These are phyloP conservation scores for Perccottus glenii DNA, from an alignment of 2,113 vertebrate genomes.

Conservation along the genomic window DNA sequence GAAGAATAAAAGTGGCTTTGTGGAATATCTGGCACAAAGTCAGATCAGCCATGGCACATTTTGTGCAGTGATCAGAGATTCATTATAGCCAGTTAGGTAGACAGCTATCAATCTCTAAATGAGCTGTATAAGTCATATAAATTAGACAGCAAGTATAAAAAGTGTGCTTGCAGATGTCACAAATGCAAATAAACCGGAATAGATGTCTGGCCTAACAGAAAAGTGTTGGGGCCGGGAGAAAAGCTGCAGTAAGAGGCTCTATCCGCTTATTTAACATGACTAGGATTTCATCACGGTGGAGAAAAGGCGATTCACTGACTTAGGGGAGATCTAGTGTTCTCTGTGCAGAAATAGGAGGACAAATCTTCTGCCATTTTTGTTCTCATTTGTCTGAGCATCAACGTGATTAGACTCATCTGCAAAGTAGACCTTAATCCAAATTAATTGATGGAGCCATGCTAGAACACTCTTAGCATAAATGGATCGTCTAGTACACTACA, in stretches of 20 bases:
- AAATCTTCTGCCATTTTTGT: constrained; percentile 57
- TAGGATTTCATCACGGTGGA: constrained; percentile 50
- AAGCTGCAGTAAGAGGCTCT: constrained; percentile 18
- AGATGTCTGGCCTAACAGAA: constrained; percentile 35
- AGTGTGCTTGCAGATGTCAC: constrained; percentile 62
- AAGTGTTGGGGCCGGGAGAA: constrained; percentile 19
- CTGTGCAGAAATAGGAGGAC: constrained; percentile 39
- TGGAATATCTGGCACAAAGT: constrained; percentile 38
- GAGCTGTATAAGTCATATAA: constrained; percentile 68
- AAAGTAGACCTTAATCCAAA: constrained; percentile 61
- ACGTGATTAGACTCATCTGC: constrained; percentile 44
- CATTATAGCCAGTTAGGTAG: constrained; percentile 71
- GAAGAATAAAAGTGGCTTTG: constrained; percentile 63
- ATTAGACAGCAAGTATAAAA: constrained; percentile 54
- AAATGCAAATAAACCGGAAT: constrained; percentile 70
- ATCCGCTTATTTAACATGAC: constrained; percentile 43
- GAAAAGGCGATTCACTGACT: constrained; percentile 47
- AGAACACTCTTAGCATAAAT: constrained; percentile 36
- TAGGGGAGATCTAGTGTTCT: constrained; percentile 35
- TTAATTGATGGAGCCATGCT: constrained; percentile 47
- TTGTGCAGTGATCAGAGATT: constrained; percentile 63
- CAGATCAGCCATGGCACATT: constrained; percentile 54
- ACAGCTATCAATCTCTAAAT: constrained; percentile 76
- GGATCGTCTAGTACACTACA: constrained; percentile 28
- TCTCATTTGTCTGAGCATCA: constrained; percentile 62